Conservation (phyloP, 2,113 vertebrate species). For the Ranitomeya imitator region DNA sequence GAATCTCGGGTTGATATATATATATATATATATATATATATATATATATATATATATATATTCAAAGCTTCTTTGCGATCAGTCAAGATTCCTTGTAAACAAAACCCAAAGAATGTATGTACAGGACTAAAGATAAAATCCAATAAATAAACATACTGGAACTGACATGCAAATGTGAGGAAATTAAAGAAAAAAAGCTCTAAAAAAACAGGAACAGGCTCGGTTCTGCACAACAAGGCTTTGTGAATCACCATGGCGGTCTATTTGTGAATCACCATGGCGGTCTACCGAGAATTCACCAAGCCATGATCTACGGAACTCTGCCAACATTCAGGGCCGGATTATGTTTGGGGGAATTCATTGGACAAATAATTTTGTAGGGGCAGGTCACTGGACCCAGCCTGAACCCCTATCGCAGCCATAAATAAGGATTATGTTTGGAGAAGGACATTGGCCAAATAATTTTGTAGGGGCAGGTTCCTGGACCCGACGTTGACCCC, state of each 20-base stretch:
- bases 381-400: background rate
- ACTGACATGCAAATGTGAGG: constrained; percentile 85
- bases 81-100: constrained; percentile 96
- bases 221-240: background rate
- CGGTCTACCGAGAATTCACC: background rate
- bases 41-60: too few relatives aligned
- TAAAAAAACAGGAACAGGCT: background rate
- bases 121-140: constrained; percentile 87
- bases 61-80: constrained; percentile 85
- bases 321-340: background rate
- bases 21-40: too few relatives aligned
- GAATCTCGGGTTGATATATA: background rate
- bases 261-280: background rate
- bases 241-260: background rate
- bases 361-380: too few relatives aligned
- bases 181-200: constrained; percentile 70
- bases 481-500: too few relatives aligned
- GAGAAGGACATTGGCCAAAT: background rate
- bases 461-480: background rate
- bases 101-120: constrained; percentile 87
- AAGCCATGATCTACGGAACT: background rate
- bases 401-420: background rate
- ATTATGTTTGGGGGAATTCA: background rate
- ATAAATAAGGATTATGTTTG: background rate
- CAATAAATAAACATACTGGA: constrained; percentile 98